Base-by-base conservation (phyloP, 2,888 invertebrate species). In the Acanthococcus lagerstroemiae region DNA sequence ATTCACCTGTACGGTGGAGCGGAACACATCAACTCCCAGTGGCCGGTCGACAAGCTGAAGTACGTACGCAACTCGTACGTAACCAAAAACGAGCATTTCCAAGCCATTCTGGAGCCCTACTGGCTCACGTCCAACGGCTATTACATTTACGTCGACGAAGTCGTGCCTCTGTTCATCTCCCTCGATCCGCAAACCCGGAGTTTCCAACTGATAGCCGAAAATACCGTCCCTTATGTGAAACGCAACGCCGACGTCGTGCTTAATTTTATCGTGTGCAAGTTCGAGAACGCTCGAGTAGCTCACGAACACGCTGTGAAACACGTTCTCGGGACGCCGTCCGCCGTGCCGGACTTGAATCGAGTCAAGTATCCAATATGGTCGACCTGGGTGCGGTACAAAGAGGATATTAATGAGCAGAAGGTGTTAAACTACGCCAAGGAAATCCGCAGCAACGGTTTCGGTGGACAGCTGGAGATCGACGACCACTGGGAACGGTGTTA, bases 401-500 rank as follows among this genome's bases (percentile, higher is more conserved):
- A 81, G 1, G 79, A 82, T 69, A 84, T 94, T 1, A 82, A 82
- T 69, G 85, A 89, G 69, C 71, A 74, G 0, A 77, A 78, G 9
- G 80, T 90, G 0, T 77, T 81, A 70, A 74, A 79, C 1, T 91
- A 85, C 72, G 87, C 85, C 0, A 76, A 84, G 58, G 83, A 86
- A 71, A 89, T 91, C 58, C 73, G 80, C 0, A 75, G 80, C 2
- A 80, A 81, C 12, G 65, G 65, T n/a, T 55, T 45, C 0, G 84
- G 84, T 71, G 85, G 88, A 44, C 88, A 90, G 74, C 77, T 90
- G 45, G 92, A 92, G 77, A 88, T 95, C 67, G 92, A 93, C 72
- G 93, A 93, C 73, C 81, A 85, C 25, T 93, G 92, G 90, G 91
- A 93, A 75, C 82, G 83, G 12, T 88, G 88, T 73, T 91, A 92